phyloP scores from a whole-genome alignment of 2,888 invertebrate genomes.

The Anthrax anthrax region DNA sequence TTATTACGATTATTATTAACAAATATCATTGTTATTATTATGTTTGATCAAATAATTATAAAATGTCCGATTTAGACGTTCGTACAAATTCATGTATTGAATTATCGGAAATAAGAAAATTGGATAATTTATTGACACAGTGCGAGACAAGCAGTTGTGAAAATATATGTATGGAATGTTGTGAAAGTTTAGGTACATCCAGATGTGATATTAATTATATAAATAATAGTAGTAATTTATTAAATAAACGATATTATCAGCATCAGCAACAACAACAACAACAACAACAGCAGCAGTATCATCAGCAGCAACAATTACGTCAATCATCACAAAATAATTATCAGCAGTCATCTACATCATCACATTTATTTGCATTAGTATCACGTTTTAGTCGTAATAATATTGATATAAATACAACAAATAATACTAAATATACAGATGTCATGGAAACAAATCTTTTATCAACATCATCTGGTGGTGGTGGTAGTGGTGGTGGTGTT shows the following conservation, averaged over 20 bases:
- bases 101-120: constrained; percentile 20
- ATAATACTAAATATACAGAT: constrained; percentile 10
- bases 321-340: too few relatives aligned
- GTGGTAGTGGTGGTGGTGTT: too few relatives aligned
- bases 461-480: background rate
- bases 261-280: constrained; percentile 3
- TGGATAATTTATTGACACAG: constrained; percentile 20
- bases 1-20: too few relatives aligned
- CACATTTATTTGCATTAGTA: constrained; percentile 12
- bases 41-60: constrained; percentile 6
- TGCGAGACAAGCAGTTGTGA: constrained; percentile 22
- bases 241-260: background rate
- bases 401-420: background rate
- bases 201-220: constrained; percentile 13
- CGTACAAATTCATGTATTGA: constrained; percentile 22
- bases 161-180: constrained; percentile 20
- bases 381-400: constrained; percentile 13
- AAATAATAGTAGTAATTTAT: background rate
- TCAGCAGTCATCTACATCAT: too few relatives aligned
- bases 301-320: constrained; percentile 9
- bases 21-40: too few relatives aligned
- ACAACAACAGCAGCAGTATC: constrained; percentile 9
- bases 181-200: constrained; percentile 19
- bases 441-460: constrained; percentile 16
- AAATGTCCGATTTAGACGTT: constrained; percentile 20